Evolutionary conservation across 2,888 invertebrate genomes (phyloP), one percentile per base, ranked within the genome.

Genomic region (Strigamia crassipes): DNA sequence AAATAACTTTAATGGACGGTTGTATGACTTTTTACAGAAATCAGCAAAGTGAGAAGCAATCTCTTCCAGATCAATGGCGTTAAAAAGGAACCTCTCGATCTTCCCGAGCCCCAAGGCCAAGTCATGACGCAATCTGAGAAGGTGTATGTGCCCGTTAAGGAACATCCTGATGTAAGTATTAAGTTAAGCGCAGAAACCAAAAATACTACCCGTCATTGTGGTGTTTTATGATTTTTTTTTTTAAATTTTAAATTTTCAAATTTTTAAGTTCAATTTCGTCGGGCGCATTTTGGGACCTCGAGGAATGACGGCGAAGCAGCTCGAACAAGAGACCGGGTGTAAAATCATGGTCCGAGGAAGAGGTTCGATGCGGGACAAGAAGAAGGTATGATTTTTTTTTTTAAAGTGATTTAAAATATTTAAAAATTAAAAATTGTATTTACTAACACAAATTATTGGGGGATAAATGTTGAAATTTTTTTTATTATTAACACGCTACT

Each of bases 291-390:
- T 99, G 88, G 99, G 99, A 81, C 99, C 99, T 85, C 92, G 99
- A 86, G 99, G 99, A 86, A 99, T 99, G 99, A 99, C 99, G 85
- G 99, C 99, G 82, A 99, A 99, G 90, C 99, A 99, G 91, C 90
- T 99, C 89, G 99, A 99, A 90, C 97, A 98, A 90, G 99, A 99
- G 91, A 99, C 99, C 86, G 99, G 99, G 86, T 99, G 99, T 91
- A 99, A 99, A 93, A 99, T 99, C 88, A 99, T 99, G 99, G 98
- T 99, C 87, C 92, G 99, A 91, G 99, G 99, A 88, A 97, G 97
- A 90, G 99, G 99, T 84, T 98, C 98, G 83, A 99, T 99, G 98
- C 92, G 99, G 89, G 98, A 99, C 90, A 98, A 98, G 92, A 96
- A 97, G 91, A 99, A 99, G 96, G 99, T 98, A 91, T 90, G 85